A percentile compares a stretch with the other conserved stretches of the same genome.
phyloP scores from a whole-genome alignment of 2,113 vertebrate species.

The Herpailurus yagouaroundi region DNA sequence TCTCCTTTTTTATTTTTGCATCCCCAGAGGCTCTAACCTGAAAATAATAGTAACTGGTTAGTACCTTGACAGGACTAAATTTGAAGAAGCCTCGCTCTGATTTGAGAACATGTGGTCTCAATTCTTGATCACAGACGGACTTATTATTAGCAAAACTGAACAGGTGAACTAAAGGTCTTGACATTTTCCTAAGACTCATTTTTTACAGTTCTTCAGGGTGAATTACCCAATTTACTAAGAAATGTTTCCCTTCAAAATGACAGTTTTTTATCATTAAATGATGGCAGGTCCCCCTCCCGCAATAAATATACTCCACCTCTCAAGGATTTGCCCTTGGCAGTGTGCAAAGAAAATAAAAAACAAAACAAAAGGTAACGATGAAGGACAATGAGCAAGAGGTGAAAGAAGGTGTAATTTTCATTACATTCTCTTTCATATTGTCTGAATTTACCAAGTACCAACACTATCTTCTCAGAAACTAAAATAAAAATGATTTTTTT shows the following conservation, averaged over 20 bases:
- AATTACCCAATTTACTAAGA: neutral
- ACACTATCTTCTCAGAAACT: neutral
- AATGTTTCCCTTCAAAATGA: slow-evolving; percentile 39
- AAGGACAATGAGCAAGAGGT: neutral
- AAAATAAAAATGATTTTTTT: neutral
- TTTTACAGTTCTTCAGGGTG: slow-evolving; percentile 12
- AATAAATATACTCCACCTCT: slow-evolving; percentile 4
- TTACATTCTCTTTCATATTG: neutral
- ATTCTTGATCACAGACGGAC: neutral
- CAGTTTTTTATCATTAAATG: slow-evolving; percentile 3
- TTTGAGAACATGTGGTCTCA: neutral
- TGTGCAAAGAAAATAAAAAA: neutral
- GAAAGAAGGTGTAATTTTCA: neutral
- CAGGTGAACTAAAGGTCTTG: neutral
- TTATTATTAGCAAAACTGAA: slow-evolving; percentile 34
- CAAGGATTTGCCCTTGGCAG: slow-evolving; percentile 1
- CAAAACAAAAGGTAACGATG: neutral
- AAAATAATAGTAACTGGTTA: slow-evolving; percentile 66
- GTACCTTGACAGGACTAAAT: neutral
- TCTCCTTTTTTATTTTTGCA: slow-evolving; percentile 93
- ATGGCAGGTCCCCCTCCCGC: neutral
- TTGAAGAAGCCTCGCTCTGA: neutral
- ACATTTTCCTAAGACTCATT: neutral
- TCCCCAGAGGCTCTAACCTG: slow-evolving; percentile 91
- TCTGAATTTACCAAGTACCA: slow-evolving; percentile 34